Conservation (phyloP, 2,797 vertebrate species). For the Anableps anableps region DNA sequence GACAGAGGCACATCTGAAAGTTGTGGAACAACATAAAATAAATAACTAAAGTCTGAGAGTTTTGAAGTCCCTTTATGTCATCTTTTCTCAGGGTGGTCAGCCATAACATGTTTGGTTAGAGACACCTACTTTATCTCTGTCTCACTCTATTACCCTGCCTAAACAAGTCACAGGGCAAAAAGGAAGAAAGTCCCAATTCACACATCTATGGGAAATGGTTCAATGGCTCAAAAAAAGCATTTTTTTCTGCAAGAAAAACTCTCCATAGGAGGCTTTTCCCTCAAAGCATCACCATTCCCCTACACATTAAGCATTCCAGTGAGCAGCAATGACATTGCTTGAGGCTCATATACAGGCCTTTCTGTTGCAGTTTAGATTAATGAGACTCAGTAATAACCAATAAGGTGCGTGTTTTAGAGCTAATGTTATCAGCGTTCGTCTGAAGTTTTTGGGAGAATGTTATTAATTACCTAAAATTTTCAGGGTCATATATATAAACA, state of each 20-base stretch:
- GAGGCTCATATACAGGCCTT: not conserved
- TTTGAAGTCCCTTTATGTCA: not conserved
- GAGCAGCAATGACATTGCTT: constrained; percentile 3
- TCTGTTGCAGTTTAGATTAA: not conserved
- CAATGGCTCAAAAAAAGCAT: not conserved
- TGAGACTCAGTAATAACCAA: not conserved
- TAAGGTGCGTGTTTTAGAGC: not conserved
- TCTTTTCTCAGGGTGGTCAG: not conserved
- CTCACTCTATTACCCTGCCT: constrained; percentile 2
- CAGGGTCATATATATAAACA: not conserved
- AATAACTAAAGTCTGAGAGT: not conserved
- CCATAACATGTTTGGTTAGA: not conserved
- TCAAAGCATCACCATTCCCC: not conserved
- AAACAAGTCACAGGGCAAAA: constrained; percentile 5
- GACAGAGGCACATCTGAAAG: not conserved
- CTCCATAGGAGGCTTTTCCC: not conserved
- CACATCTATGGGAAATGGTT: not conserved
- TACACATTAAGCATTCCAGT: not conserved
- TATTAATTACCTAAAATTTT: not conserved
- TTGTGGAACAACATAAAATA: not conserved
- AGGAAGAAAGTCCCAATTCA: not conserved
- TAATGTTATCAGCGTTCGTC: not conserved
- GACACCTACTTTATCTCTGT: not conserved
- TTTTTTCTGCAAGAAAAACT: not conserved
- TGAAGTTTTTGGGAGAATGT: not conserved